Base-by-base conservation (phyloP, 2,888 invertebrate species). In the Phyllotreta striolata region DNA sequence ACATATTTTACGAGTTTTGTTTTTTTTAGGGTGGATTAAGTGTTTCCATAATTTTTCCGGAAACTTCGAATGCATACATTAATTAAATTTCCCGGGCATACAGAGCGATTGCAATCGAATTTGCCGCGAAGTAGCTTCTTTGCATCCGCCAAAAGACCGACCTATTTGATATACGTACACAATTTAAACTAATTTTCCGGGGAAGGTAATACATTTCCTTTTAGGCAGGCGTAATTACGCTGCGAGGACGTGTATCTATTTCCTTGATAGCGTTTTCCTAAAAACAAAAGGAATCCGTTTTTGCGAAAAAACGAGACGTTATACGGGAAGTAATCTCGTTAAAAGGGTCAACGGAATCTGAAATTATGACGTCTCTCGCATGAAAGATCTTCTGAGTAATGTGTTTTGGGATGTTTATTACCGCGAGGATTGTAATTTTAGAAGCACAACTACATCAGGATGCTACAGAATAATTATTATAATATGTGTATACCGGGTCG, bases 141-240 rank as follows among this genome's bases (percentile, higher is more conserved):
- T 24, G 24, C 24, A 24, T 24, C 24, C 24, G 24, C 24, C 24
- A 41, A 41, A 41, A 8, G 12, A 49, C 34, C 34, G 34, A 35
- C 49, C 49, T 49, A 24, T 6, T 1, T 49, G 12, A 49, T 49
- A 49, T 62, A 66, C 40, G 58, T 52, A 51, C 40, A 58, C 59
- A 59, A 58, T 62, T 62, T 55, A 59, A 66, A 62, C 54, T 62
- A 62, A 62, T 66, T 62, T 51, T 38, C 24, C 49, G 37, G 34
- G 47, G 43, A 41, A 49, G 51, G 66, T 46, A 62, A 66, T 62
- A 66, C 46, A 59, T 66, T 60, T 55, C 40, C 14, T 55, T 39
- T 54, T 41, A 55, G 66, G 62, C 66, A 59, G 24, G 58, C 62
- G 62, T 63, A 63, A 66, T 66, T 66, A 66, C 58, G 44, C 54